These are phyloP conservation scores for Sterna hirundo DNA, from an alignment of 2,113 vertebrate genomes.

Conservation along the genomic window DNA sequence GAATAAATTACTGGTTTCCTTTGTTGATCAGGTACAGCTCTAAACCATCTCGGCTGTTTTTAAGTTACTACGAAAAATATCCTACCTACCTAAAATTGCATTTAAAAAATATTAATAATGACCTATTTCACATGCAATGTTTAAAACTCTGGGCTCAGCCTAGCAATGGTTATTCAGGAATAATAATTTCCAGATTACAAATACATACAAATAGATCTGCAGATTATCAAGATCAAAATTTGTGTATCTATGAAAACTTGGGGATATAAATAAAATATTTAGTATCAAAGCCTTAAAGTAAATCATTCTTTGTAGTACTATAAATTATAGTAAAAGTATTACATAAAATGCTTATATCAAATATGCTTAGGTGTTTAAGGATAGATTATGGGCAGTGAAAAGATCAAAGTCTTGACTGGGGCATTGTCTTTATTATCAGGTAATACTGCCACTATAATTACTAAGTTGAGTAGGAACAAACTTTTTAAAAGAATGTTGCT, in stretches of 20 bases:
- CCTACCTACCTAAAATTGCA: background rate
- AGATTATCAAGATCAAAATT: background rate
- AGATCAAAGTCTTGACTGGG: background rate
- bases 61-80: background rate
- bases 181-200: background rate
- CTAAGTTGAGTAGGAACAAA: background rate
- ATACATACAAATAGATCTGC: background rate
- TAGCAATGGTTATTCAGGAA: background rate
- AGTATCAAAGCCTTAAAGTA: background rate
- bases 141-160: background rate
- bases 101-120: background rate
- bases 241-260: background rate
- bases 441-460: background rate
- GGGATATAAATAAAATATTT: background rate
- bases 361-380: background rate
- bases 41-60: background rate
- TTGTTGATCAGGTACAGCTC: slow-evolving; percentile 7
- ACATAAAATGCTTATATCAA: background rate
- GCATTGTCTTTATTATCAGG: background rate
- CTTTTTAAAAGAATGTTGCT: background rate
- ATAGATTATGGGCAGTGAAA: background rate
- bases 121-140: background rate
- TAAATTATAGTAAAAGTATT: background rate
- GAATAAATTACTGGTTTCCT: slow-evolving; percentile 34
- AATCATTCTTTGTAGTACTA: background rate